phyloP scores from a whole-genome alignment of 2,888 invertebrate species.

The Atrina japonica region DNA sequence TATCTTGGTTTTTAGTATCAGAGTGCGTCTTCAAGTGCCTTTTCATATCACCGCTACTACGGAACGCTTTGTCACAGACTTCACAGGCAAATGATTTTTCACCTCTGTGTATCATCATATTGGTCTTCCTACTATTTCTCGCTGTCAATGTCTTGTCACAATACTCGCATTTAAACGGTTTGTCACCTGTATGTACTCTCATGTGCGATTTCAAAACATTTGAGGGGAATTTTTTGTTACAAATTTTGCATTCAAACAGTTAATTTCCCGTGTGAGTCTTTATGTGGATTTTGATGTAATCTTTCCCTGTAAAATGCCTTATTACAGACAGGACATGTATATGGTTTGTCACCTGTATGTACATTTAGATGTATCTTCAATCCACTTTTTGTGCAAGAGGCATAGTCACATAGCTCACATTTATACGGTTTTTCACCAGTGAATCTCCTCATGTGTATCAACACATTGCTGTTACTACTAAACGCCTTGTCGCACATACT shows the following conservation, averaged over 20 bases:
- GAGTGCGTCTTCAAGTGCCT: background rate
- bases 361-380: background rate
- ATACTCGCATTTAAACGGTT: constrained; percentile 9
- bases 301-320: constrained; percentile 3
- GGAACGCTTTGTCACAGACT: constrained; percentile 1
- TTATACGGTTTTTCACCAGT: constrained; percentile 12
- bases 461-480: too few species aligned
- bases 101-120: constrained; percentile 3
- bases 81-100: constrained; percentile 15
- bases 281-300: background rate
- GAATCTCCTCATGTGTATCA: background rate
- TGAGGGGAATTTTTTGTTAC: background rate
- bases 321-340: constrained; percentile 1
- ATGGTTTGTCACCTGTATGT: constrained; percentile 21
- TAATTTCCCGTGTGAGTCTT: too few species aligned
- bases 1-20: background rate
- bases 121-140: background rate
- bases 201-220: constrained; percentile 4
- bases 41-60: background rate
- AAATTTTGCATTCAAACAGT: constrained; percentile 9
- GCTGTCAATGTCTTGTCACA: background rate
- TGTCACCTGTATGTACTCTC: constrained; percentile 8
- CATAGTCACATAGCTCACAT: constrained; percentile 7
- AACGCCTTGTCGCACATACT: too few species aligned
- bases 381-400: background rate